Conservation (phyloP, 2,888 invertebrate species). For the Platynereis dumerilii region DNA sequence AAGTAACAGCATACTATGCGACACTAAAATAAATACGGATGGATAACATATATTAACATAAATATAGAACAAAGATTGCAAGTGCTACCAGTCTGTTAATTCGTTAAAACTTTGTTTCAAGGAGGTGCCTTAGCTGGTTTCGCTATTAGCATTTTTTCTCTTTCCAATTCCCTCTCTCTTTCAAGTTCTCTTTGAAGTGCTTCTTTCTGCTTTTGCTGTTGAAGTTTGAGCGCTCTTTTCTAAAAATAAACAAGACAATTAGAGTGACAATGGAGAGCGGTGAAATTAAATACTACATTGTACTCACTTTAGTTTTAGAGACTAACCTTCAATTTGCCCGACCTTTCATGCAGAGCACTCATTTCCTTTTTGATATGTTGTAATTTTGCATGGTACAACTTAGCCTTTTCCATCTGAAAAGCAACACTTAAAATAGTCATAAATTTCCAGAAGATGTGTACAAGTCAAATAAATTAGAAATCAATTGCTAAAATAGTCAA, state of each 20-base stretch:
- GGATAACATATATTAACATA: too few relatives aligned
- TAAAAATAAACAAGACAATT: constrained; percentile 21
- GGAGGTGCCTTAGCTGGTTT: constrained; percentile 32
- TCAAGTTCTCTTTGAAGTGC: constrained; percentile 49
- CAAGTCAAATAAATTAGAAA: too few relatives aligned
- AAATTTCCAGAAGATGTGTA: too few relatives aligned
- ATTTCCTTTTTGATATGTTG: constrained; percentile 57
- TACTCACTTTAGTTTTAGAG: not conserved
- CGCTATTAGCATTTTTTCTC: constrained; percentile 52
- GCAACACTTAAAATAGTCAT: constrained; percentile 20
- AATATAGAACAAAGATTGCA: too few relatives aligned
- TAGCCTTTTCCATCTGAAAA: constrained; percentile 56
- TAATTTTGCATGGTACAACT: constrained; percentile 55
- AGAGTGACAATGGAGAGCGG: not conserved
- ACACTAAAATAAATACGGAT: too few relatives aligned
- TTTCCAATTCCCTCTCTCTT: constrained; percentile 48
- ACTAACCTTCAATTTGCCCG: constrained; percentile 56
- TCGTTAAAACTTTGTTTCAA: too few relatives aligned
- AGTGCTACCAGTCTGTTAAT: too few relatives aligned
- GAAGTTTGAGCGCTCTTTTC: constrained; percentile 51
- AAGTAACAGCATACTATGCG: too few relatives aligned
- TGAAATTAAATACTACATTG: not conserved
- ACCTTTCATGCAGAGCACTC: constrained; percentile 52
- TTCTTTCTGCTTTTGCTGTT: constrained; percentile 58
- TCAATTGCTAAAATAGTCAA: too few relatives aligned